Base-by-base conservation (phyloP, 1,140 invertebrate genomes). In the Saxidomus purpurata region DNA sequence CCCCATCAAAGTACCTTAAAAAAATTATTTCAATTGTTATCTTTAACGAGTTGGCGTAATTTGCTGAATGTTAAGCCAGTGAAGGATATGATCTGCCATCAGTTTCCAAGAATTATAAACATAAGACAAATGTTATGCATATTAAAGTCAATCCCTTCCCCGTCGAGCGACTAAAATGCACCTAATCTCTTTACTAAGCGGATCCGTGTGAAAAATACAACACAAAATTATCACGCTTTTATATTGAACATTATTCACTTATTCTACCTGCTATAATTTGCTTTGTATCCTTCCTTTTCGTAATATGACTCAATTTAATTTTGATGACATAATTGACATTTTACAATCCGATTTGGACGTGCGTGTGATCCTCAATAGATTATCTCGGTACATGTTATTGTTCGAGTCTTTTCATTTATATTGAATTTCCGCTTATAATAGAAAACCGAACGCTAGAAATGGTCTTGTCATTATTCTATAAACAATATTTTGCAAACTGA, bases 401-500 rank as follows among this genome's bases (percentile, higher is more conserved):
- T 77, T 34, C 13, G 36, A 22, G 3, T 38, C 38, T 49, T 63
- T 55, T 63, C 74, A 77, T 87, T 87, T 49, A 79, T 77, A 87
- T 85, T 85, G 82, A 55, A 87, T 87, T 79, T 87, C 85, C 85
- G 85, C 22, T 28, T 76, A 13, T 28, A 40, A 17, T 28, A 63
- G 28, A 87, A 87, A 79, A 40, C 52, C 17, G 34, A 55, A 79
- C 19, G 22, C 28, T 40, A 3, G 43, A 87, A 77, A 47, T 79
- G 69, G 40, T 61, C 74, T 67, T 25, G 31, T 31, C 61, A 55
- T 79, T 79, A 67, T 87, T 71, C 15, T 63, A 11, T 22, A 63
- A 76, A 87, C 85, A 87, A 87, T 87, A 63, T 61, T 87, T 79
- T 77, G 71, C 74, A 76, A 87, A 28, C 49, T 52, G 40, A 61